These are phyloP conservation scores for Oncorhynchus keta DNA, from an alignment of 2,113 vertebrate genomes.

Conservation along the genomic window DNA sequence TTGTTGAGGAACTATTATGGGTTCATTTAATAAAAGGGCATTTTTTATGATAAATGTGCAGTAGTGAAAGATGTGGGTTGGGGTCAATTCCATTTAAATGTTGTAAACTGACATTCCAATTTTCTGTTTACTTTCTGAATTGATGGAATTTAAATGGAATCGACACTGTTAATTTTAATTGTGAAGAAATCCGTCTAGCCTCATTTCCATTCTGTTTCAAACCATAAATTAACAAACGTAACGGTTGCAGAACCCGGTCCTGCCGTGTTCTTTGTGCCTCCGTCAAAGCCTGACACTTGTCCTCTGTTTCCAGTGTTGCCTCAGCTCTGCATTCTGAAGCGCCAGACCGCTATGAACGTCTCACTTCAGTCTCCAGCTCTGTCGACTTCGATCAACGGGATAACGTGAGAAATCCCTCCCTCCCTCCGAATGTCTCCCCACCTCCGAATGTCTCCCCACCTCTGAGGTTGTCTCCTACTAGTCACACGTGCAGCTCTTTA, in stretches of 20 bases:
- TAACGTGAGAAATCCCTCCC: conserved; percentile 79
- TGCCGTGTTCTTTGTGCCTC: background rate
- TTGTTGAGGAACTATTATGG: background rate
- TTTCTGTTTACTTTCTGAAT: too few relatives aligned
- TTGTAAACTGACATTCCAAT: too few relatives aligned
- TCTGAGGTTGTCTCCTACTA: background rate
- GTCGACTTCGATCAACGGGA: conserved; percentile 97
- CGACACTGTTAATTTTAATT: too few relatives aligned
- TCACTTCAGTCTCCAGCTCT: conserved; percentile 95
- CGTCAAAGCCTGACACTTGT: background rate
- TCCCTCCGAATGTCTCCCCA: background rate
- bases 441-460: background rate
- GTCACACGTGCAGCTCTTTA: background rate
- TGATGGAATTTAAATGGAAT: too few relatives aligned
- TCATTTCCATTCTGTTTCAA: too few relatives aligned
- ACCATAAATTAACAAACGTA: too few relatives aligned
- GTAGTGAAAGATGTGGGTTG: background rate
- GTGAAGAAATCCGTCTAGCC: too few relatives aligned
- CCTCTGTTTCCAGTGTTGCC: conserved; percentile 77
- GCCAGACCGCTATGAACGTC: conserved; percentile 91
- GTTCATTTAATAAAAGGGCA: background rate
- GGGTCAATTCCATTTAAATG: too few relatives aligned
- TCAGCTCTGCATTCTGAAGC: conserved; percentile 92
- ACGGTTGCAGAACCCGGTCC: too few relatives aligned
- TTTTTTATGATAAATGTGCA: background rate